These are phyloP conservation scores for Rhipidura dahli DNA, from an alignment of 2,113 vertebrate species.

Conservation along the genomic window DNA sequence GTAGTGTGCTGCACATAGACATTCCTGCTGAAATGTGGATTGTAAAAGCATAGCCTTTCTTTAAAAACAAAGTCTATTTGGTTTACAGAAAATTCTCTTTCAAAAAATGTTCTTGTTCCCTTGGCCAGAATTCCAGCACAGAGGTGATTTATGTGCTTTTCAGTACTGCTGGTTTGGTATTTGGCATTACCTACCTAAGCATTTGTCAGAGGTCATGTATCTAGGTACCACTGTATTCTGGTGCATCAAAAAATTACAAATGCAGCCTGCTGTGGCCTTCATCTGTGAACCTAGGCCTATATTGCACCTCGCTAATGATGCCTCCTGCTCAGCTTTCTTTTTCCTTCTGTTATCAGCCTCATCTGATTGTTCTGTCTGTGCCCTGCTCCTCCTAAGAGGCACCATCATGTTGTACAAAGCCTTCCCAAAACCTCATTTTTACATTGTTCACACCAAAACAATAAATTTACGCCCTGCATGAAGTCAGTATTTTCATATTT, in stretches of 20 bases:
- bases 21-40: not conserved
- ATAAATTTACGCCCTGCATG: not conserved
- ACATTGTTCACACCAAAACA: not conserved
- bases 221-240: not conserved
- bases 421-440: not conserved
- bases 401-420: not conserved
- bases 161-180: not conserved
- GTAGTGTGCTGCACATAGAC: not conserved
- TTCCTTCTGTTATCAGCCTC: rapidly evolving
- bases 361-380: not conserved
- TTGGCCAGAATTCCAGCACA: not conserved
- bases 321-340: not conserved
- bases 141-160: not conserved
- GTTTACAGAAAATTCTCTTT: not conserved
- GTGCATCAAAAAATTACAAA: not conserved
- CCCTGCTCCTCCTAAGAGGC: not conserved
- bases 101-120: not conserved
- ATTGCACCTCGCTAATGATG: not conserved
- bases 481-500: not conserved
- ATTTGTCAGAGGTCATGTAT: not conserved
- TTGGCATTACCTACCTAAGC: not conserved
- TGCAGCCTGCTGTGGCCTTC: not conserved
- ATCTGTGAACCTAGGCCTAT: not conserved
- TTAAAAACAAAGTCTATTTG: not conserved
- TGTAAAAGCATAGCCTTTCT: not conserved